phyloP scores from a whole-genome alignment of 2,888 invertebrate genomes.

The Neocrepidodera transversa region DNA sequence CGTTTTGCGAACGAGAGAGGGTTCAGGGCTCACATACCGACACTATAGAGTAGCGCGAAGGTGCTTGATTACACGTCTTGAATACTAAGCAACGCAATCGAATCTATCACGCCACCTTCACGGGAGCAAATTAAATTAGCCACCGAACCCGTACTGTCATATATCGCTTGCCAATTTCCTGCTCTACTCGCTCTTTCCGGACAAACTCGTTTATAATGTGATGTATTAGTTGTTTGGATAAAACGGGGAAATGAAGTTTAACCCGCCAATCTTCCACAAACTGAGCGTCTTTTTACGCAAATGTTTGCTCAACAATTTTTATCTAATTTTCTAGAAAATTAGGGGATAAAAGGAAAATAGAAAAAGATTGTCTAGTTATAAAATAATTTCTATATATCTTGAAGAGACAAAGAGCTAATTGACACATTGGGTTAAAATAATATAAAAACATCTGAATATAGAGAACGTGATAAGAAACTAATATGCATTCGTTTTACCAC shows the following conservation, averaged over 20 bases:
- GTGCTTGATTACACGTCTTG: slow-evolving; percentile 34
- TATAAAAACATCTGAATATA: no score
- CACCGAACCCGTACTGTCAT: slow-evolving; percentile 52
- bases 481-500: no score
- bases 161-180: slow-evolving; percentile 56
- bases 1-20: slow-evolving; percentile 44
- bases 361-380: no score
- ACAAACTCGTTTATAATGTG: slow-evolving; percentile 39
- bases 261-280: not conserved
- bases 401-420: no score
- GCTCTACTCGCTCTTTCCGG: slow-evolving; percentile 36
- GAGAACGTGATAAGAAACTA: no score
- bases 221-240: slow-evolving; percentile 39
- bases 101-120: slow-evolving; percentile 52
- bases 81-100: slow-evolving; percentile 49
- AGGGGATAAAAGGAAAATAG: not conserved
- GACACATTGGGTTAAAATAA: no score
- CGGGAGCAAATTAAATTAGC: slow-evolving; percentile 53
- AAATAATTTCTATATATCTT: no score
- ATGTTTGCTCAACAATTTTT: not conserved
- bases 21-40: slow-evolving; percentile 20
- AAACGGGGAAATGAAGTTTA: slow-evolving; percentile 22
- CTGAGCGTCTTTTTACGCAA: not conserved
- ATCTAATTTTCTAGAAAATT: not conserved
- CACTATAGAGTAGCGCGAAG: slow-evolving; percentile 24